Conservation (phyloP, 2,888 invertebrate species). For the Tryphoninae sp. region DNA sequence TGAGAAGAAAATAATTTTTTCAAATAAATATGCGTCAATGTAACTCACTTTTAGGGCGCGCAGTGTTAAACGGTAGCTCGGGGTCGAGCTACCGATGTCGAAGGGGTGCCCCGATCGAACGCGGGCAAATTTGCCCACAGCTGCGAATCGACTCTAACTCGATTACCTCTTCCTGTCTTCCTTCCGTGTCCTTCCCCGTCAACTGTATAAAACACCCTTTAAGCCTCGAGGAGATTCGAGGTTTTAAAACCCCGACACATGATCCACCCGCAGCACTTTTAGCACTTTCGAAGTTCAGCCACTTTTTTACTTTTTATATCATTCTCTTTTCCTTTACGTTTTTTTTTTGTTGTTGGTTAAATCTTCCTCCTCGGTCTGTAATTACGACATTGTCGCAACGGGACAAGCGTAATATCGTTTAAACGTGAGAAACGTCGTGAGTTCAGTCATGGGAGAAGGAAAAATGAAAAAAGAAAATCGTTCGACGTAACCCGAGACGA, state of each 20-base stretch:
- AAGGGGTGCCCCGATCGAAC: constrained; percentile 19
- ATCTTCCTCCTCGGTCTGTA: constrained; percentile 29
- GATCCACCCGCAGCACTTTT: constrained; percentile 4
- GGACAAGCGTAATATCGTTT: constrained; percentile 12
- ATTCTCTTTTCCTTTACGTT: neutral
- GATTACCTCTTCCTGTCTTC: neutral
- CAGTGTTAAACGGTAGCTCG: constrained; percentile 72
- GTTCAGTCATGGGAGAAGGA: neutral
- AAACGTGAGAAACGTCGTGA: constrained; percentile 31
- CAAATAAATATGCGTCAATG: neutral
- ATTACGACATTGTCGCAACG: constrained; percentile 17
- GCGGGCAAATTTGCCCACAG: constrained; percentile 1
- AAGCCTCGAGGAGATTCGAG: neutral
- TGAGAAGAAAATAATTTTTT: neutral
- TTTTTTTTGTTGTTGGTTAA: neutral
- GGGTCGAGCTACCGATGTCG: constrained; percentile 44
- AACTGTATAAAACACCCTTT: neutral
- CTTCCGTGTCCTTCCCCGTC: neutral
- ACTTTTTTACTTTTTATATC: constrained; percentile 18
- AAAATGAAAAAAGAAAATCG: neutral
- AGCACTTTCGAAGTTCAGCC: constrained; percentile 41
- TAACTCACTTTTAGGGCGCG: constrained; percentile 72
- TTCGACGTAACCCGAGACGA: neutral
- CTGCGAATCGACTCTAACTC: neutral
- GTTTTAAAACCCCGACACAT: neutral